Evolutionary conservation across 2,113 vertebrate genomes (phyloP).

Genomic region (Notiomystis cincta): DNA sequence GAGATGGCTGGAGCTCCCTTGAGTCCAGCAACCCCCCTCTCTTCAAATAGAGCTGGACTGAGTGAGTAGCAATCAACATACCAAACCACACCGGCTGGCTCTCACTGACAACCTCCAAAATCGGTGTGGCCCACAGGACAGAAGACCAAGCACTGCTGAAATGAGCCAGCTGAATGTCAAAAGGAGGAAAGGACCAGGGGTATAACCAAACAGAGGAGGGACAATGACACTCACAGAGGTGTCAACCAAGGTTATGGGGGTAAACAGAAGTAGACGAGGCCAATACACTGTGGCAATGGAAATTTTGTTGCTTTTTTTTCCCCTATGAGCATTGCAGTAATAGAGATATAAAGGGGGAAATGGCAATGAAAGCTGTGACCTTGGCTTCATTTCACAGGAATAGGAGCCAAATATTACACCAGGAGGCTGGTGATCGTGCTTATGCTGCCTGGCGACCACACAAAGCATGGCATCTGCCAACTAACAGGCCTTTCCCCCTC

Average conservation of each 20-base stretch:
- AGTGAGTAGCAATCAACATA: neutral
- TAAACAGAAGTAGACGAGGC: neutral
- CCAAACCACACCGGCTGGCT: neutral
- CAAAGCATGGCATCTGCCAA: neutral
- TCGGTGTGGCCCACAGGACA: neutral
- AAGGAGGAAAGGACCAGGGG: neutral
- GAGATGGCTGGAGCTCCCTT: neutral
- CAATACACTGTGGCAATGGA: neutral
- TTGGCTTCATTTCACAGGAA: neutral
- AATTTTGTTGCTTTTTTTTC: neutral
- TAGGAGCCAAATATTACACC: neutral
- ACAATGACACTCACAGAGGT: neutral
- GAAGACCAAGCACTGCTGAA: neutral
- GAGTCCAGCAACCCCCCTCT: neutral
- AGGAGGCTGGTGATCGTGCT: neutral
- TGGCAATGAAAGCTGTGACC: neutral
- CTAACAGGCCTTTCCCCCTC: neutral
- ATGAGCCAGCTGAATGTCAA: neutral
- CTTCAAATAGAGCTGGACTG: neutral
- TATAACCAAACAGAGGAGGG: neutral
- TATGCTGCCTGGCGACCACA: neutral
- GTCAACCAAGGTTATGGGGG: fast-evolving
- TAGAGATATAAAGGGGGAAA: neutral
- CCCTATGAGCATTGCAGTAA: neutral
- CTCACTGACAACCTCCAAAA: neutral